Percentiles rank a stretch among this genome's conserved stretches.
Conservation (phyloP, 2,888 invertebrate species). For the Celastrina argiolus region DNA sequence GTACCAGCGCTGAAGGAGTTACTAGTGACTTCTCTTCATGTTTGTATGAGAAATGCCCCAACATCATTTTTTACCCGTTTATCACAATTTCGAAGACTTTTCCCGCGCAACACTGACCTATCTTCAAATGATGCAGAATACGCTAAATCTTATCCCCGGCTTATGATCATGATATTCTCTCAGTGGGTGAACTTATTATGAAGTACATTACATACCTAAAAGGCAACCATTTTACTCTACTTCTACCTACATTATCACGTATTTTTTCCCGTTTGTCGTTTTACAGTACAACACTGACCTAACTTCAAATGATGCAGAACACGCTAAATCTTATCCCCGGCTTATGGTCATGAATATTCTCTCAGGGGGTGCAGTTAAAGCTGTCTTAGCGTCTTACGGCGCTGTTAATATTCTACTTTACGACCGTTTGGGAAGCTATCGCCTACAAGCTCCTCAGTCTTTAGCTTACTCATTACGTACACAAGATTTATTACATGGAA, state of each 20-base stretch:
- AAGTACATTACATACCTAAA: no score
- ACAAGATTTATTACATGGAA: neutral
- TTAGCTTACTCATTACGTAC: constrained; percentile 6
- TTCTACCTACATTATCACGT: no score
- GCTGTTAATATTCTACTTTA: constrained; percentile 9
- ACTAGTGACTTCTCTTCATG: no score
- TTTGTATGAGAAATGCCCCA: no score
- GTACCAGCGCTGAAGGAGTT: no score
- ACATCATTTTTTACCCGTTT: no score
- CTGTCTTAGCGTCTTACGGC: neutral
- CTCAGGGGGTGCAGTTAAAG: constrained; percentile 4
- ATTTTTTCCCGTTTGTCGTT: no score
- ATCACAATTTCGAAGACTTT: no score
- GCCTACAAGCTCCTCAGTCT: neutral
- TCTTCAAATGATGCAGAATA: neutral
- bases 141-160: neutral
- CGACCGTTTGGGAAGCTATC: neutral
- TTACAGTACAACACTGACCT: no score
- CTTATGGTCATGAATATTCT: neutral
- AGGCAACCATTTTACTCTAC: no score
- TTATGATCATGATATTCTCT: neutral
- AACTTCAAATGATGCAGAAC: neutral
- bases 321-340: neutral
- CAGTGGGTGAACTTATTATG: neutral
- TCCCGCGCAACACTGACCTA: no score